These are phyloP conservation scores for Orgyia antiqua DNA, from an alignment of 2,888 invertebrate genomes.

Conservation along the genomic window DNA sequence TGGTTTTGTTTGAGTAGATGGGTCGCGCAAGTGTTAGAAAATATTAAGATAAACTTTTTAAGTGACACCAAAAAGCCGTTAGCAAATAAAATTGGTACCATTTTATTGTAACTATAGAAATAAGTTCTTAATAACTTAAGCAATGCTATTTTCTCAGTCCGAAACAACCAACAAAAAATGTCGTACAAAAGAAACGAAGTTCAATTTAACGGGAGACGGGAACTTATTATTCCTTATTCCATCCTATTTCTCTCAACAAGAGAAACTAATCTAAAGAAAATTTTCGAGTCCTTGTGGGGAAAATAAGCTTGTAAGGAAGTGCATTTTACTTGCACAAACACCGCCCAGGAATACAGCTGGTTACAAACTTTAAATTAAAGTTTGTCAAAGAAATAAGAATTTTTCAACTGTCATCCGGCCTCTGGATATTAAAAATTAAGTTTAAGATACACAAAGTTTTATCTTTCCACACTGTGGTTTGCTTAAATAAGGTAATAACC, in stretches of 20 bases:
- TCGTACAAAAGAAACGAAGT: constrained; percentile 50
- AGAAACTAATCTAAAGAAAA: constrained; percentile 78
- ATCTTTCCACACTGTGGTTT: too few relatives aligned
- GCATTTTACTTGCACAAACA: constrained; percentile 68
- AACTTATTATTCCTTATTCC: constrained; percentile 70
- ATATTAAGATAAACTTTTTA: too few relatives aligned
- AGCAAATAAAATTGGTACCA: too few relatives aligned
- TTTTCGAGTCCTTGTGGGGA: constrained; percentile 70
- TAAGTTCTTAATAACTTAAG: constrained; percentile 46
- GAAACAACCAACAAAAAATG: constrained; percentile 41
- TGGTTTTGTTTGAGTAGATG: too few relatives aligned
- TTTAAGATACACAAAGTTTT: constrained; percentile 33
- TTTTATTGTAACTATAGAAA: constrained; percentile 43
- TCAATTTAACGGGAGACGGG: constrained; percentile 64
- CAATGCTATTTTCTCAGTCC: constrained; percentile 35
- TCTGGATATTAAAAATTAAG: constrained; percentile 38
- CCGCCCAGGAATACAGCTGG: constrained; percentile 56
- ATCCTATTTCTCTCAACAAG: constrained; percentile 72
- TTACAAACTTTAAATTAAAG: constrained; percentile 74
- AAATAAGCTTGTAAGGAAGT: constrained; percentile 75
- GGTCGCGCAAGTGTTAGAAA: too few relatives aligned
- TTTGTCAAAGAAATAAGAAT: constrained; percentile 59
- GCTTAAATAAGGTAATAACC: too few relatives aligned
- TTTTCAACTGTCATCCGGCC: constrained; percentile 38
- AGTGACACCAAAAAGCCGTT: too few relatives aligned